phyloP scores from a whole-genome alignment of 2,797 vertebrate species.

The Anguilla megastoma region DNA sequence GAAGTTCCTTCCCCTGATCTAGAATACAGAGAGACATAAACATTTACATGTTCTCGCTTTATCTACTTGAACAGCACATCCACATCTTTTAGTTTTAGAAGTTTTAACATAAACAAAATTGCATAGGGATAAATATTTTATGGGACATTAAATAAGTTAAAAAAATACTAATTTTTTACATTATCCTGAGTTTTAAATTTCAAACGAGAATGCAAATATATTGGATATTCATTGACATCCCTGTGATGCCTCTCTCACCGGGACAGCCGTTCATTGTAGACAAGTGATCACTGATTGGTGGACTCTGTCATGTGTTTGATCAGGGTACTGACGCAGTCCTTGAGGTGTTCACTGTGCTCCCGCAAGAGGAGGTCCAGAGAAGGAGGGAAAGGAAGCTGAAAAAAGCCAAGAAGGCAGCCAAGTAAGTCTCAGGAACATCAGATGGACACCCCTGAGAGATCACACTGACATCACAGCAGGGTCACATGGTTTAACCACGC shows the following conservation, averaged over 20 bases:
- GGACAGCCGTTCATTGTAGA: not conserved
- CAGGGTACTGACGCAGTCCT: constrained; percentile 84
- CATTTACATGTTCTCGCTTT: not conserved
- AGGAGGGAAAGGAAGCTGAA: constrained; percentile 86
- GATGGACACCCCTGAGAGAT: not conserved
- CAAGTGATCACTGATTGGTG: not conserved
- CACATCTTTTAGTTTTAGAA: not conserved
- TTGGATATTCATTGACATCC: not conserved
- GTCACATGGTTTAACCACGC: not conserved
- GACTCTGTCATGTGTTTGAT: not conserved
- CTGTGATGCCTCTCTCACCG: not conserved
- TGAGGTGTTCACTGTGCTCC: constrained; percentile 87
- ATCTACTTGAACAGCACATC: not conserved
- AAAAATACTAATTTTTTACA: not conserved
- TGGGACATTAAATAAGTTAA: not conserved
- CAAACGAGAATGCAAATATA: not conserved
- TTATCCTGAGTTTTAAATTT: not conserved
- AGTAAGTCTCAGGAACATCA: constrained; percentile 65
- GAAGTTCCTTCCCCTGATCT: not conserved
- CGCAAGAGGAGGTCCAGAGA: constrained; percentile 79
- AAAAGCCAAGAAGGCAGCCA: constrained; percentile 88
- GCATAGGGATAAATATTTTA: not conserved
- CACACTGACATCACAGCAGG: not conserved
- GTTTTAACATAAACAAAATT: not conserved
- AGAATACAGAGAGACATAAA: not conserved